Evolutionary conservation across 2,888 invertebrate species (phyloP).

Genomic region (Acanthosepion lycidas): DNA sequence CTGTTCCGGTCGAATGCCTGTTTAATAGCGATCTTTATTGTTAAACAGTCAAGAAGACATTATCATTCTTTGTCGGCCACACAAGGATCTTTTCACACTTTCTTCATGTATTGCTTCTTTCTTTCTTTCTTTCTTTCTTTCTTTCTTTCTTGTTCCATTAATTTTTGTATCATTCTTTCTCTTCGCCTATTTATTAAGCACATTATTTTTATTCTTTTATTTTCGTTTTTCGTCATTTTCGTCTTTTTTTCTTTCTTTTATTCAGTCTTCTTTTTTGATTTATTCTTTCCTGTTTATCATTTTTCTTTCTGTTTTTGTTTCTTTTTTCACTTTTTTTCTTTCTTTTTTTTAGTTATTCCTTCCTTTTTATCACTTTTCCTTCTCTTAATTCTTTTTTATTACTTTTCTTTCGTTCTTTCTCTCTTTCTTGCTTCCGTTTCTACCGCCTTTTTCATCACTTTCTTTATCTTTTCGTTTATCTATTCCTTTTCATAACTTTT

Average conservation of each 20-base stretch:
- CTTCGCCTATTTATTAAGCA: too few relatives aligned
- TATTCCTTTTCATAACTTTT: background rate
- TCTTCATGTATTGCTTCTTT: background rate
- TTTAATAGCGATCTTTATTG: background rate
- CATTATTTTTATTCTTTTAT: background rate
- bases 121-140: background rate
- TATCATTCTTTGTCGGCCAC: background rate
- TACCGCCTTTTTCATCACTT: background rate
- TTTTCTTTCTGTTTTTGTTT: background rate
- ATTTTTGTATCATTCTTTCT: too few relatives aligned
- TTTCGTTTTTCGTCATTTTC: background rate
- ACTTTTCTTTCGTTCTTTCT: background rate
- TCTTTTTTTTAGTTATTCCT: background rate
- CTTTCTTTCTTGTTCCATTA: too few relatives aligned
- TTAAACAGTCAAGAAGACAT: background rate
- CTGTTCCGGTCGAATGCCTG: background rate
- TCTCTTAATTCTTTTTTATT: background rate
- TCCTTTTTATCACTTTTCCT: background rate
- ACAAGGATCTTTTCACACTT: background rate
- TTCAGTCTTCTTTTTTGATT: too few relatives aligned
- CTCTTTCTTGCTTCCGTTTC: too few relatives aligned
- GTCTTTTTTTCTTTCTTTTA: background rate
- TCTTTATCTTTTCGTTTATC: background rate
- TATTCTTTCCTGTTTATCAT: too few relatives aligned
- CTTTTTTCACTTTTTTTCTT: background rate